phyloP scores from a whole-genome alignment of 1,140 invertebrate genomes.

The Ladona fulva region DNA sequence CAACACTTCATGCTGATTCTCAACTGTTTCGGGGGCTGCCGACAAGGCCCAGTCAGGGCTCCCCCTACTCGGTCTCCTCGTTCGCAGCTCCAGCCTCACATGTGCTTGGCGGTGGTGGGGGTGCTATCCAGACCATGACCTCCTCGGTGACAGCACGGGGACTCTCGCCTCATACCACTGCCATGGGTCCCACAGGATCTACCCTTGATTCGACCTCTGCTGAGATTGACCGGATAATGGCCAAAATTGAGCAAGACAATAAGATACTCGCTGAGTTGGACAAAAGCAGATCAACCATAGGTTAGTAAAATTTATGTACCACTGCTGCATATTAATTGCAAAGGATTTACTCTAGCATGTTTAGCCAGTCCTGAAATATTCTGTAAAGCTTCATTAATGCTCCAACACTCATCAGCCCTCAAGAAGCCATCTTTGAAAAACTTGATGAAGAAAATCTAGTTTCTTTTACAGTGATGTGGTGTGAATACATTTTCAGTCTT shows the following conservation, averaged over 20 bases:
- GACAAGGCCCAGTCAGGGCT: slow-evolving; percentile 10
- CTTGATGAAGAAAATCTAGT: background rate
- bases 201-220: slow-evolving; percentile 31
- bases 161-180: slow-evolving; percentile 35
- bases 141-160: slow-evolving; percentile 25
- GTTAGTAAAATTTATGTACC: background rate
- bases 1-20: slow-evolving; percentile 13
- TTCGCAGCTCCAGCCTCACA: slow-evolving; percentile 13
- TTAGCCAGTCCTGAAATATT: background rate
- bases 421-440: background rate
- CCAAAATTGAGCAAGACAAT: slow-evolving; percentile 82
- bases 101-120: slow-evolving; percentile 1
- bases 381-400: background rate
- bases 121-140: slow-evolving; percentile 21
- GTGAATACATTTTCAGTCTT: too few relatives aligned
- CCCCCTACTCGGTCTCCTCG: slow-evolving; percentile 16
- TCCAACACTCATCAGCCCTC: background rate
- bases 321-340: background rate
- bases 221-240: slow-evolving; percentile 88
- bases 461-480: background rate
- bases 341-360: background rate
- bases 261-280: slow-evolving; percentile 46
- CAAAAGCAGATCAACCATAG: slow-evolving; percentile 37
- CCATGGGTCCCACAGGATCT: slow-evolving; percentile 45
- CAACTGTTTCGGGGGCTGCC: slow-evolving; percentile 10